These are phyloP conservation scores for Eleutherodactylus coqui DNA, from an alignment of 2,797 vertebrate genomes.

Conservation along the genomic window DNA sequence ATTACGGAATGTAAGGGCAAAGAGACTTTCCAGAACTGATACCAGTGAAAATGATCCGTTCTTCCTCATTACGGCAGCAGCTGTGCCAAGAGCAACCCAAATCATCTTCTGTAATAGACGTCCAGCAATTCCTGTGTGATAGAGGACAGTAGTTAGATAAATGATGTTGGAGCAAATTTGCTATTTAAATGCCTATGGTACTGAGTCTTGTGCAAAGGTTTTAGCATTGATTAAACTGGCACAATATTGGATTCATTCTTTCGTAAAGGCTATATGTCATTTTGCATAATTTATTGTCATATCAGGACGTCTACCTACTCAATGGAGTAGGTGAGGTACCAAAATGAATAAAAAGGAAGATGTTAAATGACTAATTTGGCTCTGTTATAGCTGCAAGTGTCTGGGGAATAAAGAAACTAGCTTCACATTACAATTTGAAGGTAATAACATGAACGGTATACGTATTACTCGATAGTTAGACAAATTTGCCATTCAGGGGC, in stretches of 20 bases:
- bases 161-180: constrained; percentile 31
- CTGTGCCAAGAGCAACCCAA: constrained; percentile 33
- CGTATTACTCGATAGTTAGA: neutral
- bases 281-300: neutral
- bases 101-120: constrained; percentile 35
- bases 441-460: neutral
- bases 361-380: neutral
- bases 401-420: neutral
- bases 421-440: neutral
- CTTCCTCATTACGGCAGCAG: constrained; percentile 49
- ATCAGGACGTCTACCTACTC: neutral
- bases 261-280: neutral
- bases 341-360: neutral
- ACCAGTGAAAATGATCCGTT: constrained; percentile 50
- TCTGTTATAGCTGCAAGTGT: neutral
- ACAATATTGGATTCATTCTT: neutral
- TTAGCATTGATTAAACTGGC: constrained; percentile 22
- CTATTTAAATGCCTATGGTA: neutral
- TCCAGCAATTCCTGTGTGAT: constrained; percentile 34
- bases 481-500: no score
- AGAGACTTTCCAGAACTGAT: constrained; percentile 51
- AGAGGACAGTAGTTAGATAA: constrained; percentile 27
- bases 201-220: constrained; percentile 25
- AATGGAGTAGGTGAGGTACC: neutral
- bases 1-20: constrained; percentile 57